Percentiles rank a stretch among this genome's conserved stretches.
These are phyloP conservation scores for Agonopterix heracliana DNA, from an alignment of 2,888 invertebrate species.

Conservation along the genomic window DNA sequence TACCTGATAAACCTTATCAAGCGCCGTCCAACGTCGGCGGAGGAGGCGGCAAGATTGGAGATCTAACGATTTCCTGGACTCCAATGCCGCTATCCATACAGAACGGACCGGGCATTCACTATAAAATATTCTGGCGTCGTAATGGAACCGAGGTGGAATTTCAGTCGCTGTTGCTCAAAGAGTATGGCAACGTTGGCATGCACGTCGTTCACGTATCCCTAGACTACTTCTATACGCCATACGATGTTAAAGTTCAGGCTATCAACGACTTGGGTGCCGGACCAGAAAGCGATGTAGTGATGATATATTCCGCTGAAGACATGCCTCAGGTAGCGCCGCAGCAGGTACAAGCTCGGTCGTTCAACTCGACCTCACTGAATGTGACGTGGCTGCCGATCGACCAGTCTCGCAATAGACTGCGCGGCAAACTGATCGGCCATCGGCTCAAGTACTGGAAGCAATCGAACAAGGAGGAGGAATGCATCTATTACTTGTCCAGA, in stretches of 20 bases:
- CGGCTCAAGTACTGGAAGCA: conserved; percentile 95
- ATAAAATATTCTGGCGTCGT: conserved; percentile 92
- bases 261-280: conserved; percentile 89
- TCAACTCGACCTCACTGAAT: conserved; percentile 94
- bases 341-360: conserved; percentile 84
- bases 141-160: conserved; percentile 84
- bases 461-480: conserved; percentile 83
- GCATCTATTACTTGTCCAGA: conserved; percentile 89
- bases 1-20: conserved; percentile 85
- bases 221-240: conserved; percentile 87
- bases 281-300: conserved; percentile 84
- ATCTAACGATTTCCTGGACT: conserved; percentile 93
- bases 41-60: conserved; percentile 97
- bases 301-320: conserved; percentile 91
- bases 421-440: conserved; percentile 94
- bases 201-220: conserved; percentile 85
- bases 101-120: conserved; percentile 92
- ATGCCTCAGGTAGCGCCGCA: conserved; percentile 95
- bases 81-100: conserved; percentile 86
- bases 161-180: conserved; percentile 81
- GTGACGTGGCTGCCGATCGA: conserved; percentile 94
- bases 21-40: conserved; percentile 90
- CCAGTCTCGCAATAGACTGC: conserved; percentile 86
- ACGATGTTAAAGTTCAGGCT: conserved; percentile 90
- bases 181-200: conserved; percentile 84